Base-by-base conservation (phyloP, 2,113 vertebrate species). In the Lepisosteus osseus region DNA sequence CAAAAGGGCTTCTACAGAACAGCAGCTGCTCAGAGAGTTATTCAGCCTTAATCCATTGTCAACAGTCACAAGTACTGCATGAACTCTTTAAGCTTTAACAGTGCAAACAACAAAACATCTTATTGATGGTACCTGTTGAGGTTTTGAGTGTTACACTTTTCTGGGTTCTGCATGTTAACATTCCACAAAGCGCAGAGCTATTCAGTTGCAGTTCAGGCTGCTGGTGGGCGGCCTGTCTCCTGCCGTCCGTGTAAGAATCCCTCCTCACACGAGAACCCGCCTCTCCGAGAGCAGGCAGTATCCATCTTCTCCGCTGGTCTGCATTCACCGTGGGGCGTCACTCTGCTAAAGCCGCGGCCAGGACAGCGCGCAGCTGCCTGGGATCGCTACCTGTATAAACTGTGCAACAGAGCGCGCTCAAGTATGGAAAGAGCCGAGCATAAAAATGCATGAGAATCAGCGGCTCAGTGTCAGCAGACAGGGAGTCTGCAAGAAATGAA, bases 401-500 rank as follows among this genome's bases (percentile, higher is more conserved):
- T 43, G 41, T 44, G 54, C 65, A 59, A 65, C 56, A 29, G 56
- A 45, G 65, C 65, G 51, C 57, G 8, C 56, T 73, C 72, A 62
- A 68, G 65, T 73, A 73, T 54, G 65, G 72, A 61, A 65, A 61
- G 65, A 67, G 56, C 41, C n/a, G 55, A 55, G 42, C 51, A 61
- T 67, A 73, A 73, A 67, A 73, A 73, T 73, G 72, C 61, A 73
- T 73, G 72, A 73, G 72, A 73, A 67, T 61, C 65, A 68, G 57
- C 47, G 4, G 57, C 56, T 13, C 7, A 13, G 56, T 59, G 44
- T 45, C 15, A 45, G 72, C 57, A 40, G 65, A 56, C 56, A 29
- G 65, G 15, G 57, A 73, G 65, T 51, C 13, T 59, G 65, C 67
- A 65, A 54, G 72, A 61, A 67, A 45, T 54, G 17, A 68, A 68